These are phyloP conservation scores for Drosophila lacicola DNA, from an alignment of 2,888 invertebrate genomes.

Conservation along the genomic window DNA sequence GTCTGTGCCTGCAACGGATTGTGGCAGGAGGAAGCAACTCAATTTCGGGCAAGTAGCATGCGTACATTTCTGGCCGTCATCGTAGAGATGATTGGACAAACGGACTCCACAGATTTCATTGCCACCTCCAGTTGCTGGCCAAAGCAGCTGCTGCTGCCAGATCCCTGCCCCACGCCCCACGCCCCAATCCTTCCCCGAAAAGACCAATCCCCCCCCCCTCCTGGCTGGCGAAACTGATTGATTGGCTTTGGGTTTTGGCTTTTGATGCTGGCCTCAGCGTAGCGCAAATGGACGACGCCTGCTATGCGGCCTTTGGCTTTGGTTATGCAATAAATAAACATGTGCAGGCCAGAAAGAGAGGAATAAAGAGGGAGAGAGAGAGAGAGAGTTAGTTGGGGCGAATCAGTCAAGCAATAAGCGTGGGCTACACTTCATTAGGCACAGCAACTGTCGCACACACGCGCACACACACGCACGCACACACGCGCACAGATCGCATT, in stretches of 20 bases:
- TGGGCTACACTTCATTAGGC: constrained; percentile 62
- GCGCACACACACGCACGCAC: constrained; percentile 6
- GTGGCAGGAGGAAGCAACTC: constrained; percentile 10
- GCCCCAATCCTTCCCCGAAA: background rate
- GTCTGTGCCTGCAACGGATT: background rate
- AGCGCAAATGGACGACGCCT: constrained; percentile 7
- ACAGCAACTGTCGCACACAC: constrained; percentile 44
- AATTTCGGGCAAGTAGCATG: constrained; percentile 10
- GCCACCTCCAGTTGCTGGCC: constrained; percentile 4
- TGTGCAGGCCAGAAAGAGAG: background rate
- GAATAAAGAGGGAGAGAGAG: background rate
- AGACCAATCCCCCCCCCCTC: background rate
- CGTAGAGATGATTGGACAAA: constrained; percentile 38
- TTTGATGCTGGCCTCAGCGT: constrained; percentile 21
- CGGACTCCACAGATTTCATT: constrained; percentile 13
- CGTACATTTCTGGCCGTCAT: constrained; percentile 26
- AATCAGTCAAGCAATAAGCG: constrained; percentile 58
- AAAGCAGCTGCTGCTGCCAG: constrained; percentile 2
- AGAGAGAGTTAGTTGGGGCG: background rate
- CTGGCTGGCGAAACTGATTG: constrained; percentile 38
- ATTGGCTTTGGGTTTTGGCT: constrained; percentile 43
- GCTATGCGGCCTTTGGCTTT: constrained; percentile 18
- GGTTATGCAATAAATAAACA: constrained; percentile 59
- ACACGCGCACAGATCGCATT: constrained; percentile 37
- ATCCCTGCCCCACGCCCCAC: background rate